These are phyloP conservation scores for Rhincodon typus DNA, from an alignment of 2,797 vertebrate species.

Conservation along the genomic window DNA sequence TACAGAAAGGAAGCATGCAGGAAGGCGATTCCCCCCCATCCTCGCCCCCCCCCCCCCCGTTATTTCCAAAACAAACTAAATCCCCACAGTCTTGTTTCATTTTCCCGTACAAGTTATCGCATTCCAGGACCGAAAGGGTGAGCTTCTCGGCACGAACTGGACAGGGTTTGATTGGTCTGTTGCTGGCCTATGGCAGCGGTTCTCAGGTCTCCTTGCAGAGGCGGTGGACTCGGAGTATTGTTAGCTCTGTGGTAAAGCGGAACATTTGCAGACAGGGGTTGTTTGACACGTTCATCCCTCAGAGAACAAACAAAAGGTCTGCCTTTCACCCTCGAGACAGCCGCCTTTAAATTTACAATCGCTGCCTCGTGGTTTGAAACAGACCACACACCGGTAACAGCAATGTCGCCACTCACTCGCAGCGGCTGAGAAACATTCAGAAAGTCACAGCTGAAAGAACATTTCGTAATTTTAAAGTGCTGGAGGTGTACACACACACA, in stretches of 20 bases:
- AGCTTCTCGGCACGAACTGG: neutral
- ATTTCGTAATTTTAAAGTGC: neutral
- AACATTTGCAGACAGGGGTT: neutral
- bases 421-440: neutral
- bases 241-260: constrained; percentile 13
- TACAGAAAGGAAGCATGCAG: neutral
- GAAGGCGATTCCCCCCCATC: too few species aligned
- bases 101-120: neutral
- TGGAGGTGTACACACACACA: neutral
- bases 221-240: neutral
- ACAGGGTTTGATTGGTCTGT: neutral
- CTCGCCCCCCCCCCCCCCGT: too few species aligned
- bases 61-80: neutral
- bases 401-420: neutral
- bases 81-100: neutral
- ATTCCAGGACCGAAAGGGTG: neutral
- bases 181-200: neutral
- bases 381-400: neutral
- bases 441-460: neutral
- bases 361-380: neutral
- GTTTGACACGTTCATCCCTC: neutral
- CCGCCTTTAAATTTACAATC: constrained; percentile 1
- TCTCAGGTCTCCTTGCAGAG: neutral
- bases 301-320: constrained; percentile 16
- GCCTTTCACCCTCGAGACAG: neutral